phyloP scores from a whole-genome alignment of 2,888 invertebrate genomes.

The Dorcus hopei region DNA sequence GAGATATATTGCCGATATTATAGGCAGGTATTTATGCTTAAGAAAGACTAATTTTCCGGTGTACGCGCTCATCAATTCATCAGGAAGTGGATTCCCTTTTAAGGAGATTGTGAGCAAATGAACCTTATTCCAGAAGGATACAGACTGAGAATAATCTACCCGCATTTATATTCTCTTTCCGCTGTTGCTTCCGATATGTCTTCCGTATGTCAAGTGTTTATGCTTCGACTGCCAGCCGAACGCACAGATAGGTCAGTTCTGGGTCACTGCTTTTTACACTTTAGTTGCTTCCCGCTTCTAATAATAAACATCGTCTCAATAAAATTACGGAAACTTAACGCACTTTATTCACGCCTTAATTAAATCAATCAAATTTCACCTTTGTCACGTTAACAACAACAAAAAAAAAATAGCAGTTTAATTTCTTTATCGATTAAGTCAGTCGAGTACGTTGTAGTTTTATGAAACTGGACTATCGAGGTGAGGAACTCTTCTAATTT shows the following conservation, averaged over 20 bases:
- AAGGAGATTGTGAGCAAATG: constrained; percentile 25
- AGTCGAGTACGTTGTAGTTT: no score
- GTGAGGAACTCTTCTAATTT: no score
- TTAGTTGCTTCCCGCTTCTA: no score
- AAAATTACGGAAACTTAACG: no score
- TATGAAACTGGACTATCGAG: no score
- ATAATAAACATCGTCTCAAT: no score
- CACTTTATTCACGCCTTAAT: no score
- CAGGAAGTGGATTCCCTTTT: constrained; percentile 27
- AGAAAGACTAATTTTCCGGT: constrained; percentile 37
- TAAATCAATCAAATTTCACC: no score
- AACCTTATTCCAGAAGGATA: constrained; percentile 28
- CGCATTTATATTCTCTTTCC: constrained; percentile 31
- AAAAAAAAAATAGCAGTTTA: no score
- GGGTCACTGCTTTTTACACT: not conserved
- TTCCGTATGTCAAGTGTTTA: constrained; percentile 5
- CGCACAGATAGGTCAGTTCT: not conserved
- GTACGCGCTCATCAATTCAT: constrained; percentile 37
- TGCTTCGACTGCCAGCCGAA: not conserved
- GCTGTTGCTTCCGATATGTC: constrained; percentile 22
- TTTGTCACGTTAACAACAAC: no score
- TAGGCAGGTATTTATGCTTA: not conserved
- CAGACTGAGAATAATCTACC: constrained; percentile 33
- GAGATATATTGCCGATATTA: not conserved
- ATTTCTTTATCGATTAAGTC: no score